A percentile compares a stretch with the other conserved stretches of the same genome.
Conservation (phyloP, 2,113 vertebrate genomes). For the Morphnarchus princeps region DNA sequence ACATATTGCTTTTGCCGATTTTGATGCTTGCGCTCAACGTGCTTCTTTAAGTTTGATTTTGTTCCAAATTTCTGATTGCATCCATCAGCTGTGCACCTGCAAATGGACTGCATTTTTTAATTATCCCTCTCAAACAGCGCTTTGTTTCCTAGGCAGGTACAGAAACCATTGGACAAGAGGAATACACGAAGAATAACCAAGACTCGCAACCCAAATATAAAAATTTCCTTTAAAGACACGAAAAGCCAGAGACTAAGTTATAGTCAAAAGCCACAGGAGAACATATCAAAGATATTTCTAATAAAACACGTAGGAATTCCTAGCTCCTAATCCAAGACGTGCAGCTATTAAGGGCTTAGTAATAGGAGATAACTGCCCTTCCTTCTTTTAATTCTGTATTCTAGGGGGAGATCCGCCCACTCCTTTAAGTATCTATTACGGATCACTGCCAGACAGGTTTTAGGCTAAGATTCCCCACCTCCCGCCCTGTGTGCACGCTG, state of each 20-base stretch:
- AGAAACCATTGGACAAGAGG: background rate
- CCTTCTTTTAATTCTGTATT: background rate
- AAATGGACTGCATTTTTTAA: background rate
- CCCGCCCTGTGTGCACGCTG: background rate
- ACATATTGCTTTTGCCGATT: constrained; percentile 72
- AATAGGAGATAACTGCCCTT: background rate
- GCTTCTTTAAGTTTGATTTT: constrained; percentile 83
- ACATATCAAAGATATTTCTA: background rate
- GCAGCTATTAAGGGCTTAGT: background rate
- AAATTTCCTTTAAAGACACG: background rate
- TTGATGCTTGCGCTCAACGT: constrained; percentile 80
- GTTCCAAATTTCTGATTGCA: constrained; percentile 82
- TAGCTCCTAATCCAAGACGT: background rate
- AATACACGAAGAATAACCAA: background rate
- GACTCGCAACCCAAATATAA: background rate
- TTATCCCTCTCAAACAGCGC: background rate
- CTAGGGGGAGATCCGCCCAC: background rate
- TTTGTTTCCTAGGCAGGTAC: background rate
- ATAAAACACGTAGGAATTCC: background rate
- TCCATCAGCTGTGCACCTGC: constrained; percentile 79
- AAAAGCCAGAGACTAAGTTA: background rate
- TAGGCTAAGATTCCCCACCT: background rate
- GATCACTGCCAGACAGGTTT: background rate
- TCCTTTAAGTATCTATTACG: fast-evolving
- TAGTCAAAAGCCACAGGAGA: background rate